phyloP scores from a whole-genome alignment of 2,888 invertebrate genomes.

The Laspeyria flexula region DNA sequence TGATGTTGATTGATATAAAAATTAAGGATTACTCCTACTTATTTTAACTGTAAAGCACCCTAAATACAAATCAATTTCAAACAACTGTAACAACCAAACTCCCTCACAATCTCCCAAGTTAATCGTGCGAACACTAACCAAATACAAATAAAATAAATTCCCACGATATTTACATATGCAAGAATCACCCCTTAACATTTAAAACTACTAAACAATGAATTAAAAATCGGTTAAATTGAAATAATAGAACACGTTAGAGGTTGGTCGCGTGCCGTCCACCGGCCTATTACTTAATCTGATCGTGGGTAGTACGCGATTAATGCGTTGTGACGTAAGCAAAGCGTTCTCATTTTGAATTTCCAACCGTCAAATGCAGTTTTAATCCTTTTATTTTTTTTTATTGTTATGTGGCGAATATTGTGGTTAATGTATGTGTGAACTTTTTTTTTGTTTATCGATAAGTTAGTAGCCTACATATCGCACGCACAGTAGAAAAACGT shows the following conservation, averaged over 20 bases:
- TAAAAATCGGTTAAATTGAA: slow-evolving; percentile 55
- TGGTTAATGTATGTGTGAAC: slow-evolving; percentile 1
- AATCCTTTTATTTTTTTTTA: slow-evolving; percentile 8
- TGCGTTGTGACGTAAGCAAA: slow-evolving; percentile 33
- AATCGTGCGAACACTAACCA: slow-evolving; percentile 2
- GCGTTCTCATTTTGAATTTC: slow-evolving; percentile 37
- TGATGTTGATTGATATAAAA: too few species aligned
- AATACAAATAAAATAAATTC: slow-evolving; percentile 20
- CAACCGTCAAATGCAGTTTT: slow-evolving; percentile 38
- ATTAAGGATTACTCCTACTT: too few species aligned
- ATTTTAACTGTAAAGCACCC: too few species aligned
- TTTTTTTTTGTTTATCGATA: not conserved
- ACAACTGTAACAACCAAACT: not conserved
- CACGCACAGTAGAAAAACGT: too few species aligned
- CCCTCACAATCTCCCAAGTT: not conserved
- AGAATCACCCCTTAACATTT: slow-evolving; percentile 46
- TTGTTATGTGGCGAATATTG: not conserved
- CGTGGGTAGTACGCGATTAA: slow-evolving; percentile 26
- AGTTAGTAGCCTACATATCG: too few species aligned
- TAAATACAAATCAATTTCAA: not conserved
- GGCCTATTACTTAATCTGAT: slow-evolving; percentile 46
- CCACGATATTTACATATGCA: slow-evolving; percentile 37
- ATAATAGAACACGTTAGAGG: slow-evolving; percentile 35
- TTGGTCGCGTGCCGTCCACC: slow-evolving; percentile 27
- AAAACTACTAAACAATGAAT: slow-evolving; percentile 64